Evolutionary conservation across 1,140 invertebrate genomes (phyloP).

Genomic region (Grapholita molesta): DNA sequence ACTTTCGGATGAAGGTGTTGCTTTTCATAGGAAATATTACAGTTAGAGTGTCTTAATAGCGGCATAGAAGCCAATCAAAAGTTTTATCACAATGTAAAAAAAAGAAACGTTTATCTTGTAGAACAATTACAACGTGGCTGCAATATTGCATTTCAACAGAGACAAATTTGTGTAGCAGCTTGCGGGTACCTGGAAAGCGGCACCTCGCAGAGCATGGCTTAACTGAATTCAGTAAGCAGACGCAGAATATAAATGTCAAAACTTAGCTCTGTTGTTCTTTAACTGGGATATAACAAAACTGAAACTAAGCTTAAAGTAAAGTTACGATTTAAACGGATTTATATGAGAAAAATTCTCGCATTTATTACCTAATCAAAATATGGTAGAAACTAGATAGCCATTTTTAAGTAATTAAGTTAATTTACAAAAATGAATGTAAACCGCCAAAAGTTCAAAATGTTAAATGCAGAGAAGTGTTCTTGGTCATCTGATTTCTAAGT

Average conservation of each 20-base stretch:
- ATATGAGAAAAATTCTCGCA: too few species aligned
- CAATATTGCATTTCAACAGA: slow-evolving; percentile 6
- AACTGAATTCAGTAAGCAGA: slow-evolving; percentile 17
- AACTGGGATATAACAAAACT: slow-evolving; percentile 12
- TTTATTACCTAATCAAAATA: too few species aligned
- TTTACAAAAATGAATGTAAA: too few species aligned
- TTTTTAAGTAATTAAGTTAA: too few species aligned
- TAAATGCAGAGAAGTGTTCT: too few species aligned
- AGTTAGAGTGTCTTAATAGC: too few species aligned
- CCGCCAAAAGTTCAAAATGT: too few species aligned
- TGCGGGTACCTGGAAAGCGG: slow-evolving; percentile 6
- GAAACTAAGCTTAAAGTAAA: neutral
- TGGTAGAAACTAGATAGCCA: too few species aligned
- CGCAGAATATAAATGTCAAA: slow-evolving; percentile 16
- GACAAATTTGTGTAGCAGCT: slow-evolving; percentile 15
- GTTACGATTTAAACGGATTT: neutral
- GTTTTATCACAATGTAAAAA: neutral
- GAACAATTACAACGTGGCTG: neutral
- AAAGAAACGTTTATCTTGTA: neutral
- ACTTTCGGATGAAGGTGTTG: too few species aligned
- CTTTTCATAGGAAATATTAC: too few species aligned
- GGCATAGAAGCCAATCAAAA: too few species aligned
- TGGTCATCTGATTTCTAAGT: too few species aligned
- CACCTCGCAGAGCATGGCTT: slow-evolving; percentile 7
- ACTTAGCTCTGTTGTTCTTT: slow-evolving; percentile 11